phyloP scores from a whole-genome alignment of 1,140 invertebrate species.

The Nautilus pompilius region DNA sequence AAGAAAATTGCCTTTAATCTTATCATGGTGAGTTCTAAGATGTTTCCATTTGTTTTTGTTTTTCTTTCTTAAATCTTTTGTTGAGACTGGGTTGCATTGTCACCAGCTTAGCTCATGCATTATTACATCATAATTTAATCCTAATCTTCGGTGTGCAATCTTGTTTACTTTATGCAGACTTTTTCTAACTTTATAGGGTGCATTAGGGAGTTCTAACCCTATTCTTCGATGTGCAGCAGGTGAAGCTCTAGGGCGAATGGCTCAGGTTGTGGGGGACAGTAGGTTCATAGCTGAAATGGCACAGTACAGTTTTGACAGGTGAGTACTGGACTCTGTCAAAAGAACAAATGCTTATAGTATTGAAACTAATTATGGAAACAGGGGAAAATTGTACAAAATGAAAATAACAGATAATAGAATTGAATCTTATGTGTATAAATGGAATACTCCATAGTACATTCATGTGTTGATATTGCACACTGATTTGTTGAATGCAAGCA shows the following conservation, averaged over 20 bases:
- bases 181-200: conserved; percentile 56
- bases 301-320: conserved; percentile 84
- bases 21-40: conserved; percentile 58
- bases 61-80: background rate
- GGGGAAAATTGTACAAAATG: no score
- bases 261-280: conserved; percentile 67
- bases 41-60: conserved; percentile 1
- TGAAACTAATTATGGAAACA: no score
- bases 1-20: conserved; percentile 79
- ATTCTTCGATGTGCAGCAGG: conserved; percentile 83
- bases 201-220: conserved; percentile 79
- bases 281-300: conserved; percentile 87
- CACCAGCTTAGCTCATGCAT: background rate
- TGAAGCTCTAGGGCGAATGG: conserved; percentile 83
- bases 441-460: no score
- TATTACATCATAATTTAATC: background rate
- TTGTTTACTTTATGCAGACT: no score
- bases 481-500: no score
- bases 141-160: background rate
- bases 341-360: no score
- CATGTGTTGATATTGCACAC: no score
- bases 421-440: no score
- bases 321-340: no score
- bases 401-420: no score
- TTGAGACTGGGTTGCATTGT: background rate